These are phyloP conservation scores for Lapara coniferarum DNA, from an alignment of 2,888 invertebrate species.

Conservation along the genomic window DNA sequence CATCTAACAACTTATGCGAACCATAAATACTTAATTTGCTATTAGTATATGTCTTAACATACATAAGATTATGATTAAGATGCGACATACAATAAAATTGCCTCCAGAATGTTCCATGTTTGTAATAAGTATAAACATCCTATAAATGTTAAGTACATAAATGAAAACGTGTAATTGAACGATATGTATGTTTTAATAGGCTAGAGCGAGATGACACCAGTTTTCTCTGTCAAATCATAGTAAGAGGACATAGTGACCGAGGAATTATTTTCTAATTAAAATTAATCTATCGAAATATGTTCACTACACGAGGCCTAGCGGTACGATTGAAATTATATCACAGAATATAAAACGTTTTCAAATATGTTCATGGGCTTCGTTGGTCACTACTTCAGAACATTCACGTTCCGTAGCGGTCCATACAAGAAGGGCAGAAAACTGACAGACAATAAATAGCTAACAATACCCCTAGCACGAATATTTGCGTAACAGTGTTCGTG, in stretches of 20 bases:
- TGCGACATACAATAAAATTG: background rate
- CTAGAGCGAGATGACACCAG: background rate
- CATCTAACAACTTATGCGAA: background rate
- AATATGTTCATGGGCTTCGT: too few species aligned
- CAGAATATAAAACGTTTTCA: background rate
- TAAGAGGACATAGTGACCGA: background rate
- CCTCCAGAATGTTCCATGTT: background rate
- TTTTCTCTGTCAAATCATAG: background rate
- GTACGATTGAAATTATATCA: conserved; percentile 7
- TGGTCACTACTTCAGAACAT: too few species aligned
- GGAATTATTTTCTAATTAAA: background rate
- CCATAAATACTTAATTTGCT: background rate
- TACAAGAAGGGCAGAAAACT: too few species aligned
- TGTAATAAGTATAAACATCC: background rate
- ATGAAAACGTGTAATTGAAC: background rate
- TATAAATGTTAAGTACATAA: background rate
- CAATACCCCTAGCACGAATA: too few species aligned
- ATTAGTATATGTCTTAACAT: too few species aligned
- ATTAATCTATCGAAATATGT: background rate
- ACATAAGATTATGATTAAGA: background rate
- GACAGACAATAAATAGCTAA: too few species aligned
- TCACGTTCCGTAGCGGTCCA: too few species aligned
- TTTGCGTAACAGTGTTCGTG: too few species aligned
- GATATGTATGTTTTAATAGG: background rate
- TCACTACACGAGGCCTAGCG: background rate